A percentile compares a stretch with the other conserved stretches of the same genome.
These are phyloP conservation scores for Geopemphigus sp. DNA, from an alignment of 1,140 invertebrate species.

Conservation along the genomic window DNA sequence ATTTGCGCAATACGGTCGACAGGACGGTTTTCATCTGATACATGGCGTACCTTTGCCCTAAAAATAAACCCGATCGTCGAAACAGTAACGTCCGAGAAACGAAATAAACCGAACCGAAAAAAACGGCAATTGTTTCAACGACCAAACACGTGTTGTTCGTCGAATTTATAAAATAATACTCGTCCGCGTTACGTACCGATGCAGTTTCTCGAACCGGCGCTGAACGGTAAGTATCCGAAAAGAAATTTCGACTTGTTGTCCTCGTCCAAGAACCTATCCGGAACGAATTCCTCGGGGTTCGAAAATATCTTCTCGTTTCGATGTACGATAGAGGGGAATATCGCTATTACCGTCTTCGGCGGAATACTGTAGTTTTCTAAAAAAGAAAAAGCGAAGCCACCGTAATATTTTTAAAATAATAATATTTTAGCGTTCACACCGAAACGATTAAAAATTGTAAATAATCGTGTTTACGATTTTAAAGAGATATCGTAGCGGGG, in stretches of 20 bases:
- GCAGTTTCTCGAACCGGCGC: conserved; percentile 72
- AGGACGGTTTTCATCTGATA: conserved; percentile 62
- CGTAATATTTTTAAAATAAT: too few species aligned
- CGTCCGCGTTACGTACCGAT: conserved; percentile 60
- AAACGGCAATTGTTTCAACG: too few species aligned
- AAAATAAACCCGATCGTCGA: too few species aligned
- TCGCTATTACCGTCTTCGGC: not conserved
- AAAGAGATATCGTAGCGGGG: too few species aligned
- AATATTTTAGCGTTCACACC: too few species aligned
- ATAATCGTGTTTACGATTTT: too few species aligned
- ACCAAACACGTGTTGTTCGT: too few species aligned
- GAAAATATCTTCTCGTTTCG: conserved; percentile 67
- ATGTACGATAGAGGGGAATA: conserved; percentile 62
- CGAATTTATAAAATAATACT: too few species aligned
- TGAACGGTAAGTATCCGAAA: conserved; percentile 69
- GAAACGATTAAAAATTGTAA: too few species aligned
- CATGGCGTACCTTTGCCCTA: conserved; percentile 62
- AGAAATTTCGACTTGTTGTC: conserved; percentile 58
- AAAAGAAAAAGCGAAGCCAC: too few species aligned
- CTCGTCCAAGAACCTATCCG: conserved; percentile 71
- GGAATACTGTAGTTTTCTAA: not conserved
- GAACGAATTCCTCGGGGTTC: conserved; percentile 71
- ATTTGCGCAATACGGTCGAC: conserved; percentile 60
- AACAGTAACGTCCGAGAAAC: too few species aligned
- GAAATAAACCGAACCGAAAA: too few species aligned